These are phyloP conservation scores for Nothobranchius furzeri DNA, from an alignment of 2,113 vertebrate genomes.

Conservation along the genomic window DNA sequence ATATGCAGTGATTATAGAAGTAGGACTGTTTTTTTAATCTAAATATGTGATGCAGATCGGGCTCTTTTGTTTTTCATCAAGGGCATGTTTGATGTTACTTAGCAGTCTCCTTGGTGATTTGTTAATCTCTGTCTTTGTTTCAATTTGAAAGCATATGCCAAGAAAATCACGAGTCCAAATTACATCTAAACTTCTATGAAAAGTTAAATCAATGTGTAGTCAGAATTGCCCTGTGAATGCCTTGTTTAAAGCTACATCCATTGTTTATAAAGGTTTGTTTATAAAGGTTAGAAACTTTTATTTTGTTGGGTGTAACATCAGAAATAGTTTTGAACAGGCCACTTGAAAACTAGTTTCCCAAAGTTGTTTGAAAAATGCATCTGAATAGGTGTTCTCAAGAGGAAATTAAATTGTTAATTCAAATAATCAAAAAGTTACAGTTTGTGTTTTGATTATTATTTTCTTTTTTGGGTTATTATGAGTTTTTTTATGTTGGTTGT, in stretches of 20 bases:
- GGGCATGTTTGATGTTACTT: constrained; percentile 26
- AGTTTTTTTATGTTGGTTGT: no score
- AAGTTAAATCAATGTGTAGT: neutral
- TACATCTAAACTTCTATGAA: constrained; percentile 4
- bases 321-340: neutral
- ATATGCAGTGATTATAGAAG: constrained; percentile 54
- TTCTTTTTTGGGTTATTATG: no score
- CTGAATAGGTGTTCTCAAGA: no score
- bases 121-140: constrained; percentile 6
- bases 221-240: neutral
- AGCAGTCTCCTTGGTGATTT: neutral
- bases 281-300: no score
- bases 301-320: no score
- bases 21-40: constrained; percentile 15
- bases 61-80: constrained; percentile 42
- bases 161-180: neutral
- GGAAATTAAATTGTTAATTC: no score
- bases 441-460: no score
- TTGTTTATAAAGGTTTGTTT: no score
- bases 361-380: no score
- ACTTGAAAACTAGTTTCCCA: neutral
- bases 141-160: neutral
- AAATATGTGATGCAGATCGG: constrained; percentile 20
- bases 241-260: no score
- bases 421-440: no score